Evolutionary conservation across 2,113 vertebrate species (phyloP), one percentile per base, ranked within the genome.

Genomic region (Sterna hirundo): DNA sequence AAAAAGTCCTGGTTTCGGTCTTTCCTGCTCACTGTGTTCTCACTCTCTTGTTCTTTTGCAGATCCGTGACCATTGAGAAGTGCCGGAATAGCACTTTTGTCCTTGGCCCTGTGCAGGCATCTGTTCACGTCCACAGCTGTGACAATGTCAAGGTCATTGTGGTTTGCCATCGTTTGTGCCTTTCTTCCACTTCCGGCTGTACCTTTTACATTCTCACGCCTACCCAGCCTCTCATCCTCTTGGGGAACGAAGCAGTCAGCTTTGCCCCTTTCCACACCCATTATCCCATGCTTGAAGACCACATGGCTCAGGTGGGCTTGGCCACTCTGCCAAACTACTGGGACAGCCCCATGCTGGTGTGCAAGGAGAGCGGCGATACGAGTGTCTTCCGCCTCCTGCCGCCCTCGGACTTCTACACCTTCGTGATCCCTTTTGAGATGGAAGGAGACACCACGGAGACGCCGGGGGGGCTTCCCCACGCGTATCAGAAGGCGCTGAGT

Each of bases 201-300:
- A 98, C 97, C 10, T 95, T 99, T 89, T 98, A 99, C 64, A 51
- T 97, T 21, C 98, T 99, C 74, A 99, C 99, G 0, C 99, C 99
- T 51, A 99, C 98, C 4, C 98, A 98, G 55, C 99, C 99, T 19
- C 97, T 99, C 76, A 97, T 99, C 65, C 98, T 99, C 16, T 98
- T 98, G 1, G 99, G 99, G 20, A 99, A 99, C 92, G 82, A 94
- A 23, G 97, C 95, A 14, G 96, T 99, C 55, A 99, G 98, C 30
- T 98, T 99, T 86, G 99, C 98, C 38, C 99, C 99, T 57, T 99
- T 98, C 97, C 99, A 99, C 94, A 99, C 99, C 2, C 98, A 99
- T 83, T 99, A 99, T 65, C 99, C 99, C 18, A 98, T 98, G 98
- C 97, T 99, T 62, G 99, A 99, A 95, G 99, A 99, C 69, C 99